Conservation (phyloP, 30 jellyfish, hydroid and myxozoan genomes). For the Chrysaora quinquecirrha region DNA sequence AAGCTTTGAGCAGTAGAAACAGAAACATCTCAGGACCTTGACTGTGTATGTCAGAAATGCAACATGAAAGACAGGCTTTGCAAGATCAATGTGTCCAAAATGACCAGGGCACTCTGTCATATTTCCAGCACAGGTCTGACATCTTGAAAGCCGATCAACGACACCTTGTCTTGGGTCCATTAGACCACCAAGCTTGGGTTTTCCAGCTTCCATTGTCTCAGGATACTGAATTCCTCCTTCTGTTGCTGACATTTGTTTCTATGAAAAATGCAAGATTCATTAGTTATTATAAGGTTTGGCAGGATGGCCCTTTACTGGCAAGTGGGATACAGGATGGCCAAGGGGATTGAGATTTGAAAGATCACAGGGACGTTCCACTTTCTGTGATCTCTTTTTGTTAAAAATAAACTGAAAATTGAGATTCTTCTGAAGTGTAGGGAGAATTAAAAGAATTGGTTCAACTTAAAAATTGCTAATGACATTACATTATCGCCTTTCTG, state of each 20-base stretch:
- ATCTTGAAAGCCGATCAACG: slow-evolving; percentile 79
- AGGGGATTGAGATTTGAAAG: no score
- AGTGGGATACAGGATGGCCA: no score
- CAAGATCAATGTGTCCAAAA: slow-evolving; percentile 98
- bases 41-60: slow-evolving; percentile 80
- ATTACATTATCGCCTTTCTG: no score
- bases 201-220: slow-evolving; percentile 97
- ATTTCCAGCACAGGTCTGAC: slow-evolving; percentile 99
- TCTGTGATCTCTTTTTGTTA: no score
- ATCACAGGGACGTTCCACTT: no score
- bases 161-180: slow-evolving; percentile 99
- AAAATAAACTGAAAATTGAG: no score
- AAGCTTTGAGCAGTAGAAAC: slow-evolving; percentile 95
- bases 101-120: slow-evolving; percentile 99
- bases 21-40: slow-evolving; percentile 89
- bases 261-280: neutral
- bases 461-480: no score
- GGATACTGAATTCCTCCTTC: slow-evolving; percentile 97
- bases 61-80: slow-evolving; percentile 98
- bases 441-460: no score
- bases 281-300: neutral
- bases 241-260: slow-evolving; percentile 95
- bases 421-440: no score
- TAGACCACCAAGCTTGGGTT: slow-evolving; percentile 93
- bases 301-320: no score